Conservation (phyloP, 2,113 vertebrate genomes). For the Catharus bicknelli region DNA sequence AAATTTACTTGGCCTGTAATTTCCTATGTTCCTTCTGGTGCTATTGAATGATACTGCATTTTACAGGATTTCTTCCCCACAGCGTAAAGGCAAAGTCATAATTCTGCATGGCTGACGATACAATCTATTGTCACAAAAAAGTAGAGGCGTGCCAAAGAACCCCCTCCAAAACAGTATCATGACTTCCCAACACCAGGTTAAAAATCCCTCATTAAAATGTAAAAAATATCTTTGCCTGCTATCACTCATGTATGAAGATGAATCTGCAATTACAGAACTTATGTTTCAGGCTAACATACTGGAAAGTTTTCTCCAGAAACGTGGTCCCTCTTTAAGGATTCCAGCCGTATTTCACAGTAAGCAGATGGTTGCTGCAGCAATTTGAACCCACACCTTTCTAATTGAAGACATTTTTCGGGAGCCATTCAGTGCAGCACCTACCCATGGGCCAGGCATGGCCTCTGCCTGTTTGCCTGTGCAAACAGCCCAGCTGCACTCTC, state of each 20-base stretch:
- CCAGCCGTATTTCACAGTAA: constrained; percentile 56
- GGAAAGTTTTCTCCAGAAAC: constrained; percentile 58
- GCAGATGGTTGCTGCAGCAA: constrained; percentile 45
- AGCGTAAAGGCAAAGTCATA: constrained; percentile 42
- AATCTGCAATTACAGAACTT: not conserved
- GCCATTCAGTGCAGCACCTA: not conserved
- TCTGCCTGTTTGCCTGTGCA: not conserved
- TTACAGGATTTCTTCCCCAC: constrained; percentile 54
- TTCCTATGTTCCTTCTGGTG: constrained; percentile 56
- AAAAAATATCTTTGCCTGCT: constrained; percentile 6
- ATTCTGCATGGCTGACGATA: constrained; percentile 6
- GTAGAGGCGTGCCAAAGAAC: not conserved
- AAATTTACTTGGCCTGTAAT: constrained; percentile 79
- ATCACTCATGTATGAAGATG: not conserved
- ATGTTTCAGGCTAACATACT: not conserved
- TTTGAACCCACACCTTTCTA: constrained; percentile 3
- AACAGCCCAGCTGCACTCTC: not conserved
- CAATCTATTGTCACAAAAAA: constrained; percentile 28
- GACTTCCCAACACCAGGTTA: constrained; percentile 44
- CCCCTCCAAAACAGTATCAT: constrained; percentile 37
- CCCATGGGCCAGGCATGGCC: not conserved
- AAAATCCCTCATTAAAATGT: constrained; percentile 19
- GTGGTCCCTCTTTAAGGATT: constrained; percentile 73
- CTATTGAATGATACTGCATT: constrained; percentile 59
- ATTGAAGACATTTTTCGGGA: not conserved